Percentiles rank a stretch among this genome's conserved stretches.
Conservation (phyloP, 2,888 invertebrate species). For the Diarsia dahlii region DNA sequence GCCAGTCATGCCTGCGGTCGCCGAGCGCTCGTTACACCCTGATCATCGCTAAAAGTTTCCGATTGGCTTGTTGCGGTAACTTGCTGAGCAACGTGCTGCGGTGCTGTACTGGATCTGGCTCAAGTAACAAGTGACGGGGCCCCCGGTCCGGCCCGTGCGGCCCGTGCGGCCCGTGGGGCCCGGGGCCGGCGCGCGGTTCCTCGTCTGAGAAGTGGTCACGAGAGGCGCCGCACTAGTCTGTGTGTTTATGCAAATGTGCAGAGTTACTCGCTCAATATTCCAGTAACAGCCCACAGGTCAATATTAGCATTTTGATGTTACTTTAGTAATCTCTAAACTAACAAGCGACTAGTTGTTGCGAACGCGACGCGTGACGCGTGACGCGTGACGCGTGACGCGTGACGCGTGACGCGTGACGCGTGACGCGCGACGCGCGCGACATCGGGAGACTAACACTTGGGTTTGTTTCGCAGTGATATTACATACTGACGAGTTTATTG, state of each 20-base stretch:
- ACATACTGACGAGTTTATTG: conserved; percentile 26
- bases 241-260: conserved; percentile 55
- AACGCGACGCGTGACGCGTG: too few relatives aligned
- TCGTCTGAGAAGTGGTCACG: background rate
- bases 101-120: conserved; percentile 14
- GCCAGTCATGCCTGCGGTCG: conserved; percentile 6
- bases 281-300: conserved; percentile 22
- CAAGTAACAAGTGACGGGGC: conserved; percentile 9
- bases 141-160: background rate
- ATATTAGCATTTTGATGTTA: conserved; percentile 54
- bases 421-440: too few relatives aligned
- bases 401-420: too few relatives aligned
- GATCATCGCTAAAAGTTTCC: conserved; percentile 17
- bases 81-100: conserved; percentile 18
- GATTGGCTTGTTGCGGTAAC: conserved; percentile 12
- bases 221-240: conserved; percentile 18
- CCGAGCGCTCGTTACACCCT: conserved; percentile 44
- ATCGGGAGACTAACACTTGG: background rate
- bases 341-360: conserved; percentile 7
- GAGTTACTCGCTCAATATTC: conserved; percentile 28
- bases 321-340: conserved; percentile 39
- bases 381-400: too few relatives aligned
- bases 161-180: background rate
- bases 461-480: conserved; percentile 2
- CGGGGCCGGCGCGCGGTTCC: background rate